A percentile compares a stretch with the other conserved stretches of the same genome.
Conservation (phyloP, 2,113 vertebrate species). For the Zapus hudsonius region DNA sequence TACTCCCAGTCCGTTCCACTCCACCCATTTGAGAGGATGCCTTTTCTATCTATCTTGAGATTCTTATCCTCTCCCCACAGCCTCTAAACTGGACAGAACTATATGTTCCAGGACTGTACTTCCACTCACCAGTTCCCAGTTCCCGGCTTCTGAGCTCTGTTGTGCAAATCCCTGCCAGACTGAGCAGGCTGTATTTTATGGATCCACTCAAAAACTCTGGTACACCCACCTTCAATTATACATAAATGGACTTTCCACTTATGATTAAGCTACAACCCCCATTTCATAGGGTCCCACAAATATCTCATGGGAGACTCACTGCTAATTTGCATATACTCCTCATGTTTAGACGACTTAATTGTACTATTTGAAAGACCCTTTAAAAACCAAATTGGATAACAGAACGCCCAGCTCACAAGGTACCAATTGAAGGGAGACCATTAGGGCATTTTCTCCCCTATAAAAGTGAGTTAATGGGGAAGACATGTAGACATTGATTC, state of each 20-base stretch:
- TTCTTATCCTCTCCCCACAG: constrained; percentile 16
- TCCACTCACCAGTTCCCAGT: background rate
- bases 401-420: constrained; percentile 17
- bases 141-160: background rate
- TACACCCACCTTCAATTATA: constrained; percentile 32
- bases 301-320: constrained; percentile 1
- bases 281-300: constrained; percentile 45
- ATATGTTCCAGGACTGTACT: background rate
- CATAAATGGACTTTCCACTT: constrained; percentile 38
- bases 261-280: constrained; percentile 59
- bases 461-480: constrained; percentile 38
- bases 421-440: too few relatives aligned
- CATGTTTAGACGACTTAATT: constrained; percentile 25
- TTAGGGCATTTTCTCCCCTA: background rate
- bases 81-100: background rate
- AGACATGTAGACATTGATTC: background rate
- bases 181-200: background rate
- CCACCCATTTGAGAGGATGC: constrained; percentile 17
- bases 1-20: constrained; percentile 46
- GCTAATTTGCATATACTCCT: constrained; percentile 2
- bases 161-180: background rate
- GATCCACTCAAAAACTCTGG: constrained; percentile 37
- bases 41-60: constrained; percentile 70
- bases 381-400: constrained; percentile 46
- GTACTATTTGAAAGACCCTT: constrained; percentile 45